Evolutionary conservation across 2,113 vertebrate genomes (phyloP).

Genomic region (Pachyramphus minor): DNA sequence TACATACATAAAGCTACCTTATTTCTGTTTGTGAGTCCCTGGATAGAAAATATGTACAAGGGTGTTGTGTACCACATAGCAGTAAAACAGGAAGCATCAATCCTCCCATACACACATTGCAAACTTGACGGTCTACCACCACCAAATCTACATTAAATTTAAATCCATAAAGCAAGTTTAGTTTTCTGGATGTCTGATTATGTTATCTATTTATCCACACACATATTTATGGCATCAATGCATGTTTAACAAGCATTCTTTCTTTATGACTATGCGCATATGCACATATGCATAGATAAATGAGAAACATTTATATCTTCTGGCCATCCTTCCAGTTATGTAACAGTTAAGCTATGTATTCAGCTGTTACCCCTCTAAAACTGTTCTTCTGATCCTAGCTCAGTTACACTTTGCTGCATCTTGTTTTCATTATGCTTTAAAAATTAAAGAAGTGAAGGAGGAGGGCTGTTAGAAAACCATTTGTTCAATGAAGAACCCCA

Average conservation of each 20-base stretch:
- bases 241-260: neutral
- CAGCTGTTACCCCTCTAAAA: neutral
- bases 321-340: neutral
- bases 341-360: neutral
- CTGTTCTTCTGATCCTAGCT: neutral
- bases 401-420: neutral
- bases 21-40: neutral
- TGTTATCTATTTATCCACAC: neutral
- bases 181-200: neutral
- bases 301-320: neutral
- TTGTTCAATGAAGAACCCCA: neutral
- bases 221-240: neutral
- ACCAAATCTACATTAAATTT: neutral
- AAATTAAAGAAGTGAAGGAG: neutral
- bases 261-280: neutral
- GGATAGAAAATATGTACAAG: neutral
- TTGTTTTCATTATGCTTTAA: conserved; percentile 25
- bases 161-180: neutral
- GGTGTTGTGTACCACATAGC: neutral
- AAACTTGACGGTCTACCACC: neutral
- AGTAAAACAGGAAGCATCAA: neutral
- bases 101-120: rapidly evolving
- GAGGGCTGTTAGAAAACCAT: neutral
- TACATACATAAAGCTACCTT: neutral
- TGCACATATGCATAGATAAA: neutral